Percentiles rank a stretch among this genome's conserved stretches.
phyloP scores from a whole-genome alignment of 2,888 invertebrate genomes.

The Cecidostiba fungosa region DNA sequence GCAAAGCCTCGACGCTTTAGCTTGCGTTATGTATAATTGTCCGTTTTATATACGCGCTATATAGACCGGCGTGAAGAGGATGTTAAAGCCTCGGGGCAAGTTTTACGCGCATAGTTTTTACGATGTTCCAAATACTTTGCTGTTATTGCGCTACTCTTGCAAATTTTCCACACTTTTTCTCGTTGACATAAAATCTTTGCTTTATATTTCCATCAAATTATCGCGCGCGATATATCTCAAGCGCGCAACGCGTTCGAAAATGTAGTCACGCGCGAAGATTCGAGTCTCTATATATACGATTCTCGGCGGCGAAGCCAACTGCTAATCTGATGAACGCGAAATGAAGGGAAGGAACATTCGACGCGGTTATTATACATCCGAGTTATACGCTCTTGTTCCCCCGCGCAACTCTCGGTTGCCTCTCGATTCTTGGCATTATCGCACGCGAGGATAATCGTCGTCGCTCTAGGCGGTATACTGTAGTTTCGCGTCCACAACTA shows the following conservation, averaged over 20 bases:
- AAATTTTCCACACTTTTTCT: not conserved
- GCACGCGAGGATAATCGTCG: constrained; percentile 52
- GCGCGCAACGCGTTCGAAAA: too few species aligned
- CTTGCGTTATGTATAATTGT: constrained; percentile 48
- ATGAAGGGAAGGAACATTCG: constrained; percentile 68
- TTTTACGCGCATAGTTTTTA: not conserved
- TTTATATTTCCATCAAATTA: too few species aligned
- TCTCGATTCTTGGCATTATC: constrained; percentile 8
- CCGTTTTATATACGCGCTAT: constrained; percentile 31
- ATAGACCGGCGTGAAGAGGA: constrained; percentile 42
- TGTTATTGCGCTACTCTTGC: not conserved
- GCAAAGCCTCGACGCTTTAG: constrained; percentile 46
- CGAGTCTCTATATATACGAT: constrained; percentile 66
- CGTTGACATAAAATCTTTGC: too few species aligned
- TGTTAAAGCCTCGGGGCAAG: constrained; percentile 30
- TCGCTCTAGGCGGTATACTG: constrained; percentile 35
- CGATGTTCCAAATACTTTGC: not conserved
- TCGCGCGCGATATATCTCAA: too few species aligned
- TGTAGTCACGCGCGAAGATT: too few species aligned
- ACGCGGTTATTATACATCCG: constrained; percentile 70
- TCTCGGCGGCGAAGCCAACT: constrained; percentile 67
- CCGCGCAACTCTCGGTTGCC: not conserved
- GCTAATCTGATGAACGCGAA: constrained; percentile 73
- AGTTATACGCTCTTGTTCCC: constrained; percentile 15
- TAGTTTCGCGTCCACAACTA: not conserved